Evolutionary conservation across 1,140 invertebrate species (phyloP).

Genomic region (Neelides sp.): DNA sequence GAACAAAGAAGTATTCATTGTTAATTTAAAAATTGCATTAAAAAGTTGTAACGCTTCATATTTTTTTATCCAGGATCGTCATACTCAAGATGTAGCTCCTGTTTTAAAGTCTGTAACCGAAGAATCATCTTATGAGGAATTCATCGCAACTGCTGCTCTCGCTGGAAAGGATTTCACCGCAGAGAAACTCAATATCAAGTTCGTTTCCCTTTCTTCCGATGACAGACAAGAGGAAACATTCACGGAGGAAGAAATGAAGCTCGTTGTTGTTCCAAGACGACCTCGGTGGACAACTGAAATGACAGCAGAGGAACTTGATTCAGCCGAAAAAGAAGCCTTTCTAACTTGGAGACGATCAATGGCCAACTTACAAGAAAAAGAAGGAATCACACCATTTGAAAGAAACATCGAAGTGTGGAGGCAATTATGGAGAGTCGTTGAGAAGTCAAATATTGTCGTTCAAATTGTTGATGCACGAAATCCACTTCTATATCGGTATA

Average conservation of each 20-base stretch:
- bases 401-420: slow-evolving; percentile 97
- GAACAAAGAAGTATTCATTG: not conserved
- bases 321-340: slow-evolving; percentile 65
- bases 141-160: slow-evolving; percentile 81
- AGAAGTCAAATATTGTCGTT: slow-evolving; percentile 81
- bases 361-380: slow-evolving; percentile 61
- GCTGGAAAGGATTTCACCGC: slow-evolving; percentile 84
- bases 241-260: slow-evolving; percentile 21
- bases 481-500: slow-evolving; percentile 65
- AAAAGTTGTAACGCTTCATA: not conserved
- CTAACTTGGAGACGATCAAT: slow-evolving; percentile 75
- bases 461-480: slow-evolving; percentile 96
- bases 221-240: slow-evolving; percentile 11
- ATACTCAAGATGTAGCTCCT: slow-evolving; percentile 17
- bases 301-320: slow-evolving; percentile 60
- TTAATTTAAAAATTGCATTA: not conserved
- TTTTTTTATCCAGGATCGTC: slow-evolving; percentile 21
- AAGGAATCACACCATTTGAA: slow-evolving; percentile 90
- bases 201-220: slow-evolving; percentile 43
- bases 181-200: slow-evolving; percentile 76
- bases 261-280: slow-evolving; percentile 38
- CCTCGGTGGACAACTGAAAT: slow-evolving; percentile 67
- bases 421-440: slow-evolving; percentile 94
- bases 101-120: slow-evolving; percentile 82
- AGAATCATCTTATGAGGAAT: slow-evolving; percentile 88